Conservation (phyloP, 2,113 vertebrate species). For the Gopherus flavomarginatus region DNA sequence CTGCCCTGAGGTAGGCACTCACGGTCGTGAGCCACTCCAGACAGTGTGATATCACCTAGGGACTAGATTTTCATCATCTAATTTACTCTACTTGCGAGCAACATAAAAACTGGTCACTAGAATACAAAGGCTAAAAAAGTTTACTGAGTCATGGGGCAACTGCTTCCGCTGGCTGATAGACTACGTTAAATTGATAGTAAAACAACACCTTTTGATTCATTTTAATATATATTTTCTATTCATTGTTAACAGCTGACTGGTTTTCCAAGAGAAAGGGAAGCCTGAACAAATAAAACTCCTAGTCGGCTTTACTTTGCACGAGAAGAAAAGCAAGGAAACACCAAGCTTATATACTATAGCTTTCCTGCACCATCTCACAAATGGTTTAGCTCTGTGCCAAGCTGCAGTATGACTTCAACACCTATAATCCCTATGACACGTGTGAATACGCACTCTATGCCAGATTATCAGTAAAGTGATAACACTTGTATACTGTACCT, state of each 20-base stretch:
- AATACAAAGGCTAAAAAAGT: background rate
- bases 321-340: background rate
- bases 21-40: background rate
- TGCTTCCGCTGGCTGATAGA: accelerated
- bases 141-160: accelerated
- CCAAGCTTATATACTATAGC: accelerated
- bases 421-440: background rate
- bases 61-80: background rate
- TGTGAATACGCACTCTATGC: background rate
- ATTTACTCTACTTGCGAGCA: background rate
- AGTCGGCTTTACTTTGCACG: accelerated
- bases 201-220: accelerated
- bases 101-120: accelerated
- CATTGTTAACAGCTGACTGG: background rate
- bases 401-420: background rate
- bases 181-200: accelerated
- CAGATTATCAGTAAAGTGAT: conserved; percentile 52
- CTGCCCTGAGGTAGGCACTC: background rate
- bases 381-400: conserved; percentile 24
- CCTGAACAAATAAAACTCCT: accelerated
- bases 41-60: accelerated
- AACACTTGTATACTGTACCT: conserved; percentile 31
- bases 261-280: background rate
- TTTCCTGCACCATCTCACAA: background rate
- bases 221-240: accelerated